A percentile compares a stretch with the other conserved stretches of the same genome.
Conservation (phyloP, 2,113 vertebrate genomes). For the Panthera tigris region DNA sequence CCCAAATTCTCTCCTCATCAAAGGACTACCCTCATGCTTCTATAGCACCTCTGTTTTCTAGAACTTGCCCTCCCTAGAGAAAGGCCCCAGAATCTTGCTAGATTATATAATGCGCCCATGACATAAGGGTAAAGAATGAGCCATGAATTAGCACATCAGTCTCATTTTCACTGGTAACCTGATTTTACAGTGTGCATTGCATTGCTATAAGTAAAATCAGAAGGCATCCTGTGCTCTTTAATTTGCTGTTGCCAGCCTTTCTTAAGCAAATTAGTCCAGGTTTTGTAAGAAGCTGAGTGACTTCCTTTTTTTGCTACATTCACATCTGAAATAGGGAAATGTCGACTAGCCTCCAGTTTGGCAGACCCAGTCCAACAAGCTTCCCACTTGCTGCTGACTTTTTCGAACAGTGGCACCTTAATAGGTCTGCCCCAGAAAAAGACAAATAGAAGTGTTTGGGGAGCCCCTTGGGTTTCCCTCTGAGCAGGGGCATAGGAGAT, state of each 20-base stretch:
- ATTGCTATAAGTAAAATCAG: slow-evolving; percentile 16
- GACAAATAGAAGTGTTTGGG: slow-evolving; percentile 22
- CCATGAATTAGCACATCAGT: slow-evolving; percentile 71
- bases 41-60: slow-evolving; percentile 61
- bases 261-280: not conserved
- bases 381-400: not conserved
- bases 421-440: slow-evolving; percentile 71
- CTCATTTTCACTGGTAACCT: slow-evolving; percentile 71
- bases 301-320: slow-evolving; percentile 10
- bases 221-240: not conserved
- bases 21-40: not conserved
- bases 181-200: slow-evolving; percentile 53
- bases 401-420: slow-evolving; percentile 53
- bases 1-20: not conserved
- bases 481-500: slow-evolving; percentile 34
- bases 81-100: slow-evolving; percentile 70
- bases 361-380: not conserved
- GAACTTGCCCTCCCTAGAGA: slow-evolving; percentile 65
- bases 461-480: slow-evolving; percentile 63
- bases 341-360: not conserved
- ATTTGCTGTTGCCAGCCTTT: not conserved
- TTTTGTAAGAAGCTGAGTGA: not conserved
- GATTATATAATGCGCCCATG: slow-evolving; percentile 68
- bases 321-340: not conserved
- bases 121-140: slow-evolving; percentile 30